Percentiles rank a stretch among this genome's conserved stretches.
Conservation (phyloP, 2,888 invertebrate species). For the Idaea straminata region DNA sequence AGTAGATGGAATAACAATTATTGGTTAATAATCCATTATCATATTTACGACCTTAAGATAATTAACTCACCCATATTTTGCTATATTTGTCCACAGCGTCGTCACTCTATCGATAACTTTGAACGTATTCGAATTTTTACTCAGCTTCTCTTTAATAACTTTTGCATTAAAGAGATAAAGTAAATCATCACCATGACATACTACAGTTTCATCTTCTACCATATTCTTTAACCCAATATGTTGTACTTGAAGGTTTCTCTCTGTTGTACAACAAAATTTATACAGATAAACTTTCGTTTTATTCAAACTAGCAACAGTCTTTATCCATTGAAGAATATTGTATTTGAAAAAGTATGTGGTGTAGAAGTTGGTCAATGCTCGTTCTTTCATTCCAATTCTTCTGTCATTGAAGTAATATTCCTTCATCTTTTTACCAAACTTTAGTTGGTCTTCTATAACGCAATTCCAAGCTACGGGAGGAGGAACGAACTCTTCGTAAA, state of each 20-base stretch:
- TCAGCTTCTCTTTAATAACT: slow-evolving; percentile 17
- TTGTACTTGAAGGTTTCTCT: slow-evolving; percentile 34
- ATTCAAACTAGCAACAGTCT: slow-evolving; percentile 26
- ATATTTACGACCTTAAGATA: no score
- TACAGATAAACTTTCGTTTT: slow-evolving; percentile 41
- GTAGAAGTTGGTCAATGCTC: slow-evolving; percentile 27
- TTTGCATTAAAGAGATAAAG: slow-evolving; percentile 38
- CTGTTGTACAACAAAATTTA: slow-evolving; percentile 38
- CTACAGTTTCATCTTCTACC: slow-evolving; percentile 26
- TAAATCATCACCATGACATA: slow-evolving; percentile 41
- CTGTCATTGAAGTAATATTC: slow-evolving; percentile 33
- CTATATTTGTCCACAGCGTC: slow-evolving; percentile 48
- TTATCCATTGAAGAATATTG: slow-evolving; percentile 34
- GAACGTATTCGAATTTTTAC: slow-evolving; percentile 28
- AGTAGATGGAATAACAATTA: no score
- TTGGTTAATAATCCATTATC: no score
- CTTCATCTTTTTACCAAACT: slow-evolving; percentile 35
- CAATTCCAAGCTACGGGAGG: slow-evolving; percentile 24
- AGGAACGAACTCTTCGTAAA: slow-evolving; percentile 29
- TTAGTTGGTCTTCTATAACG: slow-evolving; percentile 26
- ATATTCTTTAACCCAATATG: slow-evolving; percentile 22
- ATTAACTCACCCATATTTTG: slow-evolving; percentile 46
- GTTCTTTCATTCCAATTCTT: slow-evolving; percentile 25
- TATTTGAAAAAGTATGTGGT: slow-evolving; percentile 30
- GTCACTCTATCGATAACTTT: slow-evolving; percentile 39